These are phyloP conservation scores for Chloroceryle aenea DNA, from an alignment of 2,113 vertebrate genomes.

Conservation along the genomic window DNA sequence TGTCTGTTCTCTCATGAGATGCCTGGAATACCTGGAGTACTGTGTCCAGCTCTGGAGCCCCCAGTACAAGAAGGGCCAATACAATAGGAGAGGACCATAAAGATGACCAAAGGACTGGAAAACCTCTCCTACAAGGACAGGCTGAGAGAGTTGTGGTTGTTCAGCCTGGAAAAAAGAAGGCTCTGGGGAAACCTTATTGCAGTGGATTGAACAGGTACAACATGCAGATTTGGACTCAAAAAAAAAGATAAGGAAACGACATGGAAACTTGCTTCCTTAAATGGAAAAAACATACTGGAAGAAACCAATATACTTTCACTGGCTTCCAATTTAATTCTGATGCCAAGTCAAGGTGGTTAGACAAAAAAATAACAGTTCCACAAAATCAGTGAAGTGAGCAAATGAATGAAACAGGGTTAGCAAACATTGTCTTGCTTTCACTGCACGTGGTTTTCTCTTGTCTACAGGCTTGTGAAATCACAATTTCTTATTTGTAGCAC, in stretches of 20 bases:
- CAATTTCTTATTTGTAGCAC: not conserved
- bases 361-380: not conserved
- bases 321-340: not conserved
- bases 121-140: too few relatives aligned
- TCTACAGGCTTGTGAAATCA: constrained; percentile 13
- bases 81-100: too few relatives aligned
- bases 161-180: too few relatives aligned
- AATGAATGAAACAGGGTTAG: not conserved
- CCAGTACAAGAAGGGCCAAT: too few relatives aligned
- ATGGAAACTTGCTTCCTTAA: not conserved
- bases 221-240: not conserved
- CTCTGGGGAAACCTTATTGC: too few relatives aligned
- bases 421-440: not conserved
- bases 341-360: not conserved
- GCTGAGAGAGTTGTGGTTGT: too few relatives aligned
- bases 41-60: too few relatives aligned
- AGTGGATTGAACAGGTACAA: not conserved
- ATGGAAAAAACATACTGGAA: not conserved
- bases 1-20: too few relatives aligned
- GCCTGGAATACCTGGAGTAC: too few relatives aligned
- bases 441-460: not conserved
- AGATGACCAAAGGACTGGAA: too few relatives aligned
- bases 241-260: not conserved
- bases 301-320: not conserved
- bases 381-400: not conserved